A percentile compares a stretch with the other conserved stretches of the same genome.
These are phyloP conservation scores for Drosophila equinoxialis DNA, from an alignment of 1,140 invertebrate species.

Conservation along the genomic window DNA sequence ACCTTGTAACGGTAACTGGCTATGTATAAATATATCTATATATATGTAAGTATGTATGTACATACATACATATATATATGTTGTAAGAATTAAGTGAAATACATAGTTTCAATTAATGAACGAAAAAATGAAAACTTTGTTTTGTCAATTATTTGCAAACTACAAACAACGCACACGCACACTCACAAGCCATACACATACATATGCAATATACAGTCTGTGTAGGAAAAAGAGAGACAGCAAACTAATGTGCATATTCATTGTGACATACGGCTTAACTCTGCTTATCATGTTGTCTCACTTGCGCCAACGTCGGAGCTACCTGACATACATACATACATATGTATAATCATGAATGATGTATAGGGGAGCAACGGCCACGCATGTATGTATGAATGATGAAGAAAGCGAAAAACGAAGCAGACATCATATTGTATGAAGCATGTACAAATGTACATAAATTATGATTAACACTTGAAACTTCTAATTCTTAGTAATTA, in stretches of 20 bases:
- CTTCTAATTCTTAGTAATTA: neutral
- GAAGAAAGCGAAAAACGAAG: neutral
- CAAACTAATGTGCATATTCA: slow-evolving; percentile 9
- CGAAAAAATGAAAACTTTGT: neutral
- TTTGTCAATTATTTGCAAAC: neutral
- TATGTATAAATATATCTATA: neutral
- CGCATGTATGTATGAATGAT: slow-evolving; percentile 11
- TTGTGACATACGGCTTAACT: slow-evolving; percentile 1
- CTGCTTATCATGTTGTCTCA: slow-evolving; percentile 2
- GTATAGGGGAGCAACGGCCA: neutral
- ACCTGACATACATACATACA: slow-evolving; percentile 11
- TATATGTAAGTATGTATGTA: neutral
- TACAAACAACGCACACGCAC: slow-evolving; percentile 2
- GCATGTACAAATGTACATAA: slow-evolving; percentile 1
- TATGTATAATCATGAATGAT: slow-evolving; percentile 1
- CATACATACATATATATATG: neutral
- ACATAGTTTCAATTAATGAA: slow-evolving; percentile 1
- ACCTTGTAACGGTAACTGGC: neutral
- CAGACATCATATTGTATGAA: slow-evolving; percentile 4
- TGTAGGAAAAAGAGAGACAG: neutral
- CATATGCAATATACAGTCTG: slow-evolving; percentile 9
- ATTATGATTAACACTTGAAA: slow-evolving; percentile 6
- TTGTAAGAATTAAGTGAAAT: neutral
- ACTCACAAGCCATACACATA: slow-evolving; percentile 15
- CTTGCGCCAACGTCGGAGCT: neutral